Evolutionary conservation across 2,113 vertebrate genomes (phyloP), one percentile per base, ranked within the genome.

Genomic region (Tetrax tetrax): DNA sequence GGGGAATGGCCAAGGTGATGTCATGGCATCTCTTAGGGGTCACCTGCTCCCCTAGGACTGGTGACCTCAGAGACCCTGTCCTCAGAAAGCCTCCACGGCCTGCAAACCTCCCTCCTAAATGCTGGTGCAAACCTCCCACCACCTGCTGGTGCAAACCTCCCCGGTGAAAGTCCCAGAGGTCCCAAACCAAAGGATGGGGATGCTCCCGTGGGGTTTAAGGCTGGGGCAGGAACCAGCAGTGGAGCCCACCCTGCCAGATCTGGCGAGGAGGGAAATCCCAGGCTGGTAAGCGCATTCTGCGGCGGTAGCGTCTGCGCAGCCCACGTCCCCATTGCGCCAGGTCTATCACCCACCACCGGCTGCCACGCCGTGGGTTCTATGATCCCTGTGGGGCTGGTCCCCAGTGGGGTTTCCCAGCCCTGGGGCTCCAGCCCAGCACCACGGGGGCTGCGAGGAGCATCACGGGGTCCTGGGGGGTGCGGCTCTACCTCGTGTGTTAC

Each of bases 401-500:
- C 7, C 37, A 5, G 24, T 4, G 27, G 4, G 5, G 6, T 11
- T 20, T 41, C 57, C 19, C 56, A 81, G 20, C 3, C 14, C 17
- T 45, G 37, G 22, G 27, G 7, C 25, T 90, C 33, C 33, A 38
- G 37, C 24, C 11, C 48, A 41, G 17, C 12, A 12, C 37, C 28
- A 22, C 11, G 51, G 22, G 12, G 15, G 24, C 5, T 1, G 7
- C 37, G 31, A 38, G 17, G 19, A 35, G 37, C 6, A 0, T 24
- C 20, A 0, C 1, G 4, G 24, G 7, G 25, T 43, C 35, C 57
- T 10, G 29, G 5, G 7, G 14, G 19, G 2, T n/a, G 14, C 24
- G 78, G 11, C 38, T 70, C 45, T 6, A 6, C 5, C 10, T 53
- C 9, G 1, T 8, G 11, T 2, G 1, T 31, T 37, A 17, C 3